Evolutionary conservation across 2,113 vertebrate genomes (phyloP).

Genomic region (Phylloscopus whistleri): DNA sequence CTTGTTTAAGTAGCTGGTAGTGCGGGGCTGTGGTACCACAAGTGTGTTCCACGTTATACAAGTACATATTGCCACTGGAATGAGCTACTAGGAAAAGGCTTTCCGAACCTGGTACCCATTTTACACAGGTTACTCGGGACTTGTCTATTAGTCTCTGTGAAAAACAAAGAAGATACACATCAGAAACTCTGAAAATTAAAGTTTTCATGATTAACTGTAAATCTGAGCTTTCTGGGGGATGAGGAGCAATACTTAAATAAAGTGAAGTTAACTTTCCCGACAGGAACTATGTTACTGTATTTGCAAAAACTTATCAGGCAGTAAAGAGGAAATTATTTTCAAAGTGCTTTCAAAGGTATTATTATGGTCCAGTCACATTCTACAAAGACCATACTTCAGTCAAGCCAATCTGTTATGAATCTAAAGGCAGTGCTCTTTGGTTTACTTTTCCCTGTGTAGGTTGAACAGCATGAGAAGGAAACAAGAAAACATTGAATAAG

Average conservation of each 20-base stretch:
- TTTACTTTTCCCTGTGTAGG: neutral
- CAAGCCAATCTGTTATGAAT: neutral
- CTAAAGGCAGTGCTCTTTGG: neutral
- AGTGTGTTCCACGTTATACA: slow-evolving; percentile 98
- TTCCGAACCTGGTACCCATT: slow-evolving; percentile 98
- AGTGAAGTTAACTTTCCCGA: neutral
- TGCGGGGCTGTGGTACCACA: slow-evolving; percentile 95
- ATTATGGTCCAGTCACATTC: neutral
- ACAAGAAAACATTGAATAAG: neutral
- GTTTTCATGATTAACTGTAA: neutral
- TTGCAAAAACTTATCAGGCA: neutral
- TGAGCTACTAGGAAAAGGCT: slow-evolving; percentile 97
- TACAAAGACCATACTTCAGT: neutral
- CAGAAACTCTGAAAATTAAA: slow-evolving; percentile 50
- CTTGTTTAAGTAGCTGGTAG: slow-evolving; percentile 98
- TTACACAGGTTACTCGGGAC: slow-evolving; percentile 96
- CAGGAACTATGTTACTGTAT: neutral
- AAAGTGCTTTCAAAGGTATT: neutral
- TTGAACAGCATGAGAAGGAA: neutral
- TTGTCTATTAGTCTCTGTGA: slow-evolving; percentile 98
- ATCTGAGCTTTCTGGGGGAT: neutral
- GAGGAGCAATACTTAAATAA: neutral
- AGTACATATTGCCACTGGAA: slow-evolving; percentile 95
- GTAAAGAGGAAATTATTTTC: neutral
- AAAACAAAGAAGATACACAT: slow-evolving; percentile 73